phyloP scores from a whole-genome alignment of 2,797 vertebrate genomes.

The Buphagus erythrorhynchus region DNA sequence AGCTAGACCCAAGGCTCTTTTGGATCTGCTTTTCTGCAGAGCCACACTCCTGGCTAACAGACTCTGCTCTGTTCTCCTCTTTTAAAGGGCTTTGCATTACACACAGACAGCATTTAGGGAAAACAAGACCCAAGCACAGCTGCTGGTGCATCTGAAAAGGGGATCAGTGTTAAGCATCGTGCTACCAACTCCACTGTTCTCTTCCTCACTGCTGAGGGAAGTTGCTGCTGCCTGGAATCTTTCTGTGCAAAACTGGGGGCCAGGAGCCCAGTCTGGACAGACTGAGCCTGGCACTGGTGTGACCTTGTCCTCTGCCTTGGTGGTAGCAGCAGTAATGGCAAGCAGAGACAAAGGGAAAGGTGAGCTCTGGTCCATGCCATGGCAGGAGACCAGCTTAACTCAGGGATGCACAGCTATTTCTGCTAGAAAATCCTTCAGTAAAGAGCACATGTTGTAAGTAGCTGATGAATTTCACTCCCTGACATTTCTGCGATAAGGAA shows the following conservation, averaged over 20 bases:
- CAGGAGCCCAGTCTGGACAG: neutral
- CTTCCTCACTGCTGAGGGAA: neutral
- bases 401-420: neutral
- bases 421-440: neutral
- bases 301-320: neutral
- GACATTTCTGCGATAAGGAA: neutral
- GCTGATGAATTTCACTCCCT: neutral
- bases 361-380: accelerated
- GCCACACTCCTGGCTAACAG: neutral
- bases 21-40: neutral
- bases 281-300: neutral
- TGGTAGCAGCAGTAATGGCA: neutral
- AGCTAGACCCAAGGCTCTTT: neutral
- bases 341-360: neutral
- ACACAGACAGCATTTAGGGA: neutral
- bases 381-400: neutral
- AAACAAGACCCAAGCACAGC: conserved; percentile 1
- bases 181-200: neutral
- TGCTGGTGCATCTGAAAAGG: neutral
- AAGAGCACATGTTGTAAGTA: neutral
- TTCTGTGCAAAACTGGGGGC: accelerated
- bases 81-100: neutral
- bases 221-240: neutral
- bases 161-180: neutral
- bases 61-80: neutral